Percentiles rank a stretch among this genome's conserved stretches.
Conservation (phyloP, 2,113 vertebrate species). For the Peucedramus taeniatus region DNA sequence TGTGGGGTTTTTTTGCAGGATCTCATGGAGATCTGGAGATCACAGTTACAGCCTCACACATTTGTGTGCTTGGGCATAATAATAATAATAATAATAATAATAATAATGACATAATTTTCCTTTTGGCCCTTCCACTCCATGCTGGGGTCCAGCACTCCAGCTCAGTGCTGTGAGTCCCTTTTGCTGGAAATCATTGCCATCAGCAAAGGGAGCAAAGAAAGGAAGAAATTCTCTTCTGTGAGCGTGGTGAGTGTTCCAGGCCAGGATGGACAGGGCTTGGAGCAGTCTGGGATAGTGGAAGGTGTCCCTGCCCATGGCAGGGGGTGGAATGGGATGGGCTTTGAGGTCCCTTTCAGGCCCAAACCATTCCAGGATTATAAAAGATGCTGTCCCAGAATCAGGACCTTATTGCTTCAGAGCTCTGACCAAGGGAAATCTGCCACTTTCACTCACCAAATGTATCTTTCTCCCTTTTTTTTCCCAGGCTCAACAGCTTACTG, state of each 20-base stretch:
- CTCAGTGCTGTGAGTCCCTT: background rate
- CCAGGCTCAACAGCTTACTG: conserved; percentile 83
- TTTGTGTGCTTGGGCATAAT: background rate
- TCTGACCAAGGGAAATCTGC: background rate
- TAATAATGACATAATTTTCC: background rate
- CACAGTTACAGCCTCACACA: background rate
- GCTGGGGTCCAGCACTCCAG: background rate
- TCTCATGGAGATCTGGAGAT: background rate
- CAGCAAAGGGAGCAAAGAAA: background rate
- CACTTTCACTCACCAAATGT: background rate
- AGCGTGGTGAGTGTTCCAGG: background rate
- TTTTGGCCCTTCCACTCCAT: background rate
- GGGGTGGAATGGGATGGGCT: background rate
- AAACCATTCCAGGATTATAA: background rate
- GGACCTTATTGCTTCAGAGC: background rate
- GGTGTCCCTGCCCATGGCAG: background rate
- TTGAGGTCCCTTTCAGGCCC: background rate
- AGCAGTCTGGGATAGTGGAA: background rate
- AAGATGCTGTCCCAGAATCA: background rate
- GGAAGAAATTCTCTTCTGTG: background rate
- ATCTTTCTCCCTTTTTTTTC: background rate
- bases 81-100: background rate
- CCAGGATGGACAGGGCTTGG: accelerated
- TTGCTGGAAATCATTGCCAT: background rate
- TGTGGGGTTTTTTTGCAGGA: background rate